phyloP scores from a whole-genome alignment of 2,888 invertebrate species.

The Agrotis segetum region DNA sequence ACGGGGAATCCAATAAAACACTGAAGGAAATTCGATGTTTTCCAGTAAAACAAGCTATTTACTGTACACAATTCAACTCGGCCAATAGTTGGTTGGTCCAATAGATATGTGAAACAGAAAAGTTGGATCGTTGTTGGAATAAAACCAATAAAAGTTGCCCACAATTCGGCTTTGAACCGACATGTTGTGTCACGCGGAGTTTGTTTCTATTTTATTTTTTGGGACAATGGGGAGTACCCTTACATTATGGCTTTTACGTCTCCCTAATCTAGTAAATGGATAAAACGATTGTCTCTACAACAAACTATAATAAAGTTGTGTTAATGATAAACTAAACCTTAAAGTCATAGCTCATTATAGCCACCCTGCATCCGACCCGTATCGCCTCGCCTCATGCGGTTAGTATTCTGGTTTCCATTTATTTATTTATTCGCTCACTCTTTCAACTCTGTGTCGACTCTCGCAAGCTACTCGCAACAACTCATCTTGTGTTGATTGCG shows the following conservation, averaged over 20 bases:
- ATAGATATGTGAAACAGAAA: constrained; percentile 84
- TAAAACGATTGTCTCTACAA: constrained; percentile 12
- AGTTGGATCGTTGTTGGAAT: constrained; percentile 79
- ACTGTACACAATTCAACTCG: constrained; percentile 83
- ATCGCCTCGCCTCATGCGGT: too few species aligned
- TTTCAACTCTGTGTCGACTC: too few species aligned
- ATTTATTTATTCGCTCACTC: too few species aligned
- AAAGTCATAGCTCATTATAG: too few species aligned
- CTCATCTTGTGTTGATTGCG: too few species aligned
- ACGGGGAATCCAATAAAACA: constrained; percentile 84
- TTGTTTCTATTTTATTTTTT: constrained; percentile 57
- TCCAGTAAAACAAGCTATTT: constrained; percentile 84
- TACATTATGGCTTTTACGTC: constrained; percentile 44
- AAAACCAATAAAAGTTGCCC: constrained; percentile 86
- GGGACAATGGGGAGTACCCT: constrained; percentile 42
- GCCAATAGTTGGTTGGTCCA: constrained; percentile 78
- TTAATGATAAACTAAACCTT: too few species aligned
- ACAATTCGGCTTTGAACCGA: constrained; percentile 76
- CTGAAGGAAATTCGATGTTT: constrained; percentile 79
- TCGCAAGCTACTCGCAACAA: too few species aligned
- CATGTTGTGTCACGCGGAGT: constrained; percentile 70
- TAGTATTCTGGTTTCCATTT: too few species aligned
- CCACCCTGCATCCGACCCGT: too few species aligned
- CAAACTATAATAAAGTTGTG: background rate
- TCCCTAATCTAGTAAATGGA: constrained; percentile 27